Percentiles rank a stretch among this genome's conserved stretches.
Conservation (phyloP, 2,113 vertebrate genomes). For the Vicugna pacos region DNA sequence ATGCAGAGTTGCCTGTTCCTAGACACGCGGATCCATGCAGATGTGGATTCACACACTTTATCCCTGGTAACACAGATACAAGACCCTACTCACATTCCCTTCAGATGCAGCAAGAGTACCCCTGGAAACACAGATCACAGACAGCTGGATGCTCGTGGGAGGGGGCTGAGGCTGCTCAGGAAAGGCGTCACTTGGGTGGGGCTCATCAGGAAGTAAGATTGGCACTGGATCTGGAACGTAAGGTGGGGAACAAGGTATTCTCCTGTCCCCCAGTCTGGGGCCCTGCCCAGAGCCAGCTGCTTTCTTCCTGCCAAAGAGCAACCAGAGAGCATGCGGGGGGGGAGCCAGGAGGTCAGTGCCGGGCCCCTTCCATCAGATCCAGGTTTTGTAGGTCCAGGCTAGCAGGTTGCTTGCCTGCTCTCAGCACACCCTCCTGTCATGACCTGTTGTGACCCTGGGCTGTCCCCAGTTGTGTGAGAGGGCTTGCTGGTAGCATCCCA, state of each 20-base stretch:
- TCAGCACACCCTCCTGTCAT: background rate
- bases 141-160: background rate
- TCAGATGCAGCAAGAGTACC: background rate
- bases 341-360: background rate
- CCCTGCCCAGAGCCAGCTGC: background rate
- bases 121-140: conserved; percentile 1
- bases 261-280: background rate
- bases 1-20: background rate
- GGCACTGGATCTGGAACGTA: background rate
- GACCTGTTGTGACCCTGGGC: background rate
- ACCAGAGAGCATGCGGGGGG: background rate
- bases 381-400: background rate
- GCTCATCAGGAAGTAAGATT: background rate
- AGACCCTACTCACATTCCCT: background rate
- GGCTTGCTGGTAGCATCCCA: background rate
- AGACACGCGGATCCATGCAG: background rate
- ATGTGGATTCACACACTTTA: background rate
- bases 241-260: background rate
- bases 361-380: background rate
- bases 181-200: background rate
- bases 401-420: background rate
- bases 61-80: background rate
- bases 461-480: background rate
- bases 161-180: background rate
- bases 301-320: background rate